Percentiles rank a stretch among this genome's conserved stretches.
Evolutionary conservation across 2,113 vertebrate genomes (phyloP).

Genomic region (Bos javanicus): DNA sequence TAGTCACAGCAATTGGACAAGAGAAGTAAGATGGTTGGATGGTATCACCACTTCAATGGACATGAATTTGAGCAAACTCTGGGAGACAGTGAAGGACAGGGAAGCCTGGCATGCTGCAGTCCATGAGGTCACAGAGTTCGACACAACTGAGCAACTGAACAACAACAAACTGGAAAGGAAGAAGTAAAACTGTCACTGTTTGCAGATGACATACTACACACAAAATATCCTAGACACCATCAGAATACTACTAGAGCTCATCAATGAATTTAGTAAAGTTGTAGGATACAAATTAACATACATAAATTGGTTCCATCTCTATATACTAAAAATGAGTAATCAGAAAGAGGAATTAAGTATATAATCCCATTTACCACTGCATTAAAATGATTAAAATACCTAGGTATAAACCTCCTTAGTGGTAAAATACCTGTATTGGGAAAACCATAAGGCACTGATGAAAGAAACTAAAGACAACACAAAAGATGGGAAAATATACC

Average conservation of each 20-base stretch:
- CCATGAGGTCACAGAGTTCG: not conserved
- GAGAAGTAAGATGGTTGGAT: not conserved
- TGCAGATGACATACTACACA: not conserved
- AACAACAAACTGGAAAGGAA: not conserved
- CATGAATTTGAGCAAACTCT: not conserved
- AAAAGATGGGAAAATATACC: not conserved
- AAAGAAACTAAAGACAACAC: not conserved
- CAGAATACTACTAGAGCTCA: not conserved
- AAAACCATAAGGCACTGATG: not conserved
- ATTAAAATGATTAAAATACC: not conserved
- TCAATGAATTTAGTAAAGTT: not conserved
- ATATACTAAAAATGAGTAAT: not conserved
- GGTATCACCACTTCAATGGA: not conserved
- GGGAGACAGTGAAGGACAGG: not conserved
- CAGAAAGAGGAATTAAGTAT: not conserved
- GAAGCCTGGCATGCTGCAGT: not conserved
- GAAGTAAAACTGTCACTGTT: not conserved
- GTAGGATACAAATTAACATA: not conserved
- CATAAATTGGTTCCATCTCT: not conserved
- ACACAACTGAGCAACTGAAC: not conserved
- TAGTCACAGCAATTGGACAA: not conserved
- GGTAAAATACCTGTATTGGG: not conserved
- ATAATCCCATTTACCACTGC: not conserved
- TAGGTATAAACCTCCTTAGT: not conserved
- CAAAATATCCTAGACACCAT: not conserved